A percentile compares a stretch with the other conserved stretches of the same genome.
These are phyloP conservation scores for Punctoribates punctum DNA, from an alignment of 2,888 invertebrate species.

Conservation along the genomic window DNA sequence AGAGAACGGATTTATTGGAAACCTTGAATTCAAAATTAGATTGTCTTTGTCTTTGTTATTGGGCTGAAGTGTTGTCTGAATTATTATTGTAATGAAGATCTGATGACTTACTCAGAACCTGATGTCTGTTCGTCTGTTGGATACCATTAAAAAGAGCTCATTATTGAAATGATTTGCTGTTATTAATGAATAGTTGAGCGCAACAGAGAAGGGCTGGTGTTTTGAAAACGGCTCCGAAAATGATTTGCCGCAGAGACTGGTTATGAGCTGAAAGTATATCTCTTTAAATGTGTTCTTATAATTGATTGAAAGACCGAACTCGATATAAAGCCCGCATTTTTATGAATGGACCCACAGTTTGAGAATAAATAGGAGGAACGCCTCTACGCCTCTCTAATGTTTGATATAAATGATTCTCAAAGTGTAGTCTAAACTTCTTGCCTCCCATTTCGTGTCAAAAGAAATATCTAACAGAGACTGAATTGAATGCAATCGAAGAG, in stretches of 20 bases:
- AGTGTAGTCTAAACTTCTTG: constrained; percentile 32
- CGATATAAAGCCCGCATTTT: constrained; percentile 8
- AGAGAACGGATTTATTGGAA: no score
- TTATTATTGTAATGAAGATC: constrained; percentile 18
- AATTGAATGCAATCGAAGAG: constrained; percentile 14
- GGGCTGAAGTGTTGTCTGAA: neutral
- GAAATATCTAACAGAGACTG: constrained; percentile 28
- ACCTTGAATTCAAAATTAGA: no score
- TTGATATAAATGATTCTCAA: constrained; percentile 27
- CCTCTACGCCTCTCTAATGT: constrained; percentile 29
- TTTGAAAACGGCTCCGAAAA: constrained; percentile 5
- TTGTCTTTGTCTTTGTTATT: neutral
- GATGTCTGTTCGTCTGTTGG: constrained; percentile 13
- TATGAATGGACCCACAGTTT: constrained; percentile 13
- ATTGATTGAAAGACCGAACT: constrained; percentile 6
- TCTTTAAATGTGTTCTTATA: constrained; percentile 26
- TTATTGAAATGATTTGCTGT: constrained; percentile 19
- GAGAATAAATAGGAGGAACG: constrained; percentile 28
- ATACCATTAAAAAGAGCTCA: constrained; percentile 26
- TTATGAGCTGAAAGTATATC: constrained; percentile 31
- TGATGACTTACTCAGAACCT: neutral
- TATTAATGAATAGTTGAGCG: constrained; percentile 23
- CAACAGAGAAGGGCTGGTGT: constrained; percentile 29
- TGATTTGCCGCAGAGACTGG: neutral
- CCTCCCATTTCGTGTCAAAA: constrained; percentile 31